These are phyloP conservation scores for Heliconius ismenius DNA, from an alignment of 2,888 invertebrate species.

Conservation along the genomic window DNA sequence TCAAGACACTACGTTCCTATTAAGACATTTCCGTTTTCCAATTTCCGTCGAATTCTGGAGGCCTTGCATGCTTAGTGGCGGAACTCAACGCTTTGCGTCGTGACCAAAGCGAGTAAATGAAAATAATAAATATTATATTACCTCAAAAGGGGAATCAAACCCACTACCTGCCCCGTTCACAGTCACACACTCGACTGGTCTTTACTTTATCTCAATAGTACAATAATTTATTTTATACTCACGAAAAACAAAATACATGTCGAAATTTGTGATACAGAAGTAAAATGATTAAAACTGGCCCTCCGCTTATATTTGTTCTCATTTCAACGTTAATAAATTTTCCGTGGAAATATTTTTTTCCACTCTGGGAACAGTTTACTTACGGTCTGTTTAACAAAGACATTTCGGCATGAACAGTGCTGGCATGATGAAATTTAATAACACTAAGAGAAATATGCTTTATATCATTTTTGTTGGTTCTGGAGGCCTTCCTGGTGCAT, in stretches of 20 bases:
- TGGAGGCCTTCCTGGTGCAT: not conserved
- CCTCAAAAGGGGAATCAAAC: too few species aligned
- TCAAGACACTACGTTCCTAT: too few species aligned
- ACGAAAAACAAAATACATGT: not conserved
- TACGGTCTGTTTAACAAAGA: conserved; percentile 67
- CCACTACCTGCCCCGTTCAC: too few species aligned
- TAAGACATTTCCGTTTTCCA: too few species aligned
- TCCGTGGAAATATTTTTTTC: conserved; percentile 51
- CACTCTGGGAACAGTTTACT: conserved; percentile 50
- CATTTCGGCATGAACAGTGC: conserved; percentile 60
- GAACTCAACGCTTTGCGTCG: too few species aligned
- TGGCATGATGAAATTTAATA: conserved; percentile 72
- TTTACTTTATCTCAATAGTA: too few species aligned
- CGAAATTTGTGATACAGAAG: conserved; percentile 6
- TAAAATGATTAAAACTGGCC: conserved; percentile 33
- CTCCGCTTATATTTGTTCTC: conserved; percentile 31
- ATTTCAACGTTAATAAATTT: conserved; percentile 47
- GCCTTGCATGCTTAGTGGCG: too few species aligned
- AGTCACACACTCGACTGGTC: too few species aligned
- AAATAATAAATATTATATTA: too few species aligned
- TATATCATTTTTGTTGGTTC: conserved; percentile 42
- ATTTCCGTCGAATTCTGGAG: too few species aligned
- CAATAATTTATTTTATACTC: not conserved
- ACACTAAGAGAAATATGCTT: conserved; percentile 50
- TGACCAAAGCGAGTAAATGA: too few species aligned